Evolutionary conservation across 2,797 vertebrate genomes (phyloP).

Genomic region (Tachyglossus aculeatus): DNA sequence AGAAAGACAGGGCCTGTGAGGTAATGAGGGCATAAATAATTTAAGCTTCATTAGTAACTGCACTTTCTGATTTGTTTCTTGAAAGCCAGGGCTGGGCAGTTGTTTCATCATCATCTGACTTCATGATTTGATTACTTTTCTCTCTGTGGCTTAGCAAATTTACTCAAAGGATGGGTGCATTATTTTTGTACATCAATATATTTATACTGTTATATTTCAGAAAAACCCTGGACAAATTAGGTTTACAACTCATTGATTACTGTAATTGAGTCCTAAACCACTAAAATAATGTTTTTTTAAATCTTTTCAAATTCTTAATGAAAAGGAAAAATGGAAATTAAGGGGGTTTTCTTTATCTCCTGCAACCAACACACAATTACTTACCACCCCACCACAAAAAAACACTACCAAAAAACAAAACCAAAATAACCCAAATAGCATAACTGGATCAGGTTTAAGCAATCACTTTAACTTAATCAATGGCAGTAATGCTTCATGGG

Average conservation of each 20-base stretch:
- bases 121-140: background rate
- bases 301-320: slow-evolving; percentile 40
- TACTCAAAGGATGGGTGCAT: background rate
- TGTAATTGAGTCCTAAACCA: slow-evolving; percentile 40
- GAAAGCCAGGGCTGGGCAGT: background rate
- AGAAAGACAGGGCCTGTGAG: background rate
- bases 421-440: slow-evolving; percentile 9
- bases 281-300: slow-evolving; percentile 20
- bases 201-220: slow-evolving; percentile 7
- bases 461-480: slow-evolving; percentile 26
- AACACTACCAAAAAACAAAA: background rate
- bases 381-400: rapidly evolving
- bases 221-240: background rate
- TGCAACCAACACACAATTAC: background rate
- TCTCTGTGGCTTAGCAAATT: slow-evolving; percentile 4
- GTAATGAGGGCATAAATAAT: background rate
- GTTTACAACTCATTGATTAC: slow-evolving; percentile 33
- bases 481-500: no score
- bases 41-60: background rate
- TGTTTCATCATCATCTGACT: background rate
- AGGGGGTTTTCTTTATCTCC: slow-evolving; percentile 12
- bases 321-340: slow-evolving; percentile 14
- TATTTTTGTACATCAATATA: background rate
- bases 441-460: slow-evolving; percentile 9
- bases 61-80: no score